phyloP scores from a whole-genome alignment of 2,888 invertebrate species.

The Macrosiphum euphorbiae region DNA sequence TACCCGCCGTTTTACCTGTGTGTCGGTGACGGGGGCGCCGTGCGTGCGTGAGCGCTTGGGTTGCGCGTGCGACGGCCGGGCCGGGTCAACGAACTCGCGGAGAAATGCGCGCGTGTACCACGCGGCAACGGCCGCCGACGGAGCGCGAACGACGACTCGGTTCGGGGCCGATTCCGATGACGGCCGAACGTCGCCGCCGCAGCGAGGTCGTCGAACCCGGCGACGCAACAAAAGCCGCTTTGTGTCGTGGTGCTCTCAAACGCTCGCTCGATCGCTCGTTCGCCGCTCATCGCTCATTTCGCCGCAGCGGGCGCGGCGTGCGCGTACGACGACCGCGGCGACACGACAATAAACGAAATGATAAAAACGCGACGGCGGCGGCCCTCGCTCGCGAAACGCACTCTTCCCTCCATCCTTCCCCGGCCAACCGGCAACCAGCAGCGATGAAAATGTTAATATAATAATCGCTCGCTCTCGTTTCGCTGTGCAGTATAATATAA shows the following conservation, averaged over 20 bases:
- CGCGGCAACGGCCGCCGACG: not conserved
- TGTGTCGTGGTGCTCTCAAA: slow-evolving; percentile 42
- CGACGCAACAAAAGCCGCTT: slow-evolving; percentile 59
- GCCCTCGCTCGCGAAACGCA: not conserved
- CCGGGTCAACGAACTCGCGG: slow-evolving; percentile 55
- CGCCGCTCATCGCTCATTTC: not conserved
- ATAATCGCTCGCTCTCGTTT: too few relatives aligned
- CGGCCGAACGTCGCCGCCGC: slow-evolving; percentile 40
- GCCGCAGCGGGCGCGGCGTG: not conserved
- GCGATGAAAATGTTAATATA: too few relatives aligned
- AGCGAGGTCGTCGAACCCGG: slow-evolving; percentile 31
- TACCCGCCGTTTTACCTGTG: not conserved
- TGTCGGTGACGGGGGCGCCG: not conserved
- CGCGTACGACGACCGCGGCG: not conserved
- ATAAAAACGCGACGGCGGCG: not conserved
- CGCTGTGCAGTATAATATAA: too few relatives aligned
- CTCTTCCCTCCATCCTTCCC: not conserved
- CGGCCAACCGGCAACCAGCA: not conserved
- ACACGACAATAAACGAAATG: not conserved
- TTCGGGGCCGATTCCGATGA: slow-evolving; percentile 10
- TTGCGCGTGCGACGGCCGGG: slow-evolving; percentile 33
- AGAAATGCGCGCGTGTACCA: slow-evolving; percentile 58
- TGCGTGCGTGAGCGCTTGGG: not conserved
- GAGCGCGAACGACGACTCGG: not conserved
- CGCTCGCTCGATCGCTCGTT: slow-evolving; percentile 3